Percentiles rank a stretch among this genome's conserved stretches.
These are phyloP conservation scores for Lepilemur ruficaudatus DNA, from an alignment of 2,797 vertebrate species.

Conservation along the genomic window DNA sequence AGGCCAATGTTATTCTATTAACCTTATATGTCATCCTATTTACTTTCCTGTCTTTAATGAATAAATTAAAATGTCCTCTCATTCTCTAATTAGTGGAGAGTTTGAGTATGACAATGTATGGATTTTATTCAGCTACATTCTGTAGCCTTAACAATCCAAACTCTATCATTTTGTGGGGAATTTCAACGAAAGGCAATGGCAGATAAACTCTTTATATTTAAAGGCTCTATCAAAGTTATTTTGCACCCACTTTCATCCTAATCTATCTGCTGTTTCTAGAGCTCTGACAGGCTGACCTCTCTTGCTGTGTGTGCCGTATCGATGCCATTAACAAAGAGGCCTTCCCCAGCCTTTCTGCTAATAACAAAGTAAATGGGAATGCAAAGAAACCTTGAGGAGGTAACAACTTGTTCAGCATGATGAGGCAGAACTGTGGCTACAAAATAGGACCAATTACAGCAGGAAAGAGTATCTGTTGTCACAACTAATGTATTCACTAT, in stretches of 20 bases:
- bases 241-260: constrained; percentile 81
- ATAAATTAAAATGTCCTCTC: constrained; percentile 77
- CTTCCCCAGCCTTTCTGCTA: constrained; percentile 78
- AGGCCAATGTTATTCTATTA: constrained; percentile 74
- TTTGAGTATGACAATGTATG: constrained; percentile 53
- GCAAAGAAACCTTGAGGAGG: constrained; percentile 76
- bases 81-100: constrained; percentile 69
- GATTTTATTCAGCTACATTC: constrained; percentile 66
- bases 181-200: constrained; percentile 76
- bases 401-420: constrained; percentile 78
- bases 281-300: constrained; percentile 84
- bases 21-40: constrained; percentile 75
- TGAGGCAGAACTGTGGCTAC: constrained; percentile 54
- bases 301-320: constrained; percentile 78
- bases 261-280: constrained; percentile 82
- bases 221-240: constrained; percentile 84
- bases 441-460: constrained; percentile 54
- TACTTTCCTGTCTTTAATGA: constrained; percentile 79
- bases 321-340: constrained; percentile 82
- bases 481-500: not conserved
- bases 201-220: constrained; percentile 83
- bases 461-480: constrained; percentile 54
- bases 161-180: constrained; percentile 37
- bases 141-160: constrained; percentile 28
- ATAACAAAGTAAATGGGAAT: constrained; percentile 85